Conservation (phyloP, 2,113 vertebrate species). For the Carassius gibelio region DNA sequence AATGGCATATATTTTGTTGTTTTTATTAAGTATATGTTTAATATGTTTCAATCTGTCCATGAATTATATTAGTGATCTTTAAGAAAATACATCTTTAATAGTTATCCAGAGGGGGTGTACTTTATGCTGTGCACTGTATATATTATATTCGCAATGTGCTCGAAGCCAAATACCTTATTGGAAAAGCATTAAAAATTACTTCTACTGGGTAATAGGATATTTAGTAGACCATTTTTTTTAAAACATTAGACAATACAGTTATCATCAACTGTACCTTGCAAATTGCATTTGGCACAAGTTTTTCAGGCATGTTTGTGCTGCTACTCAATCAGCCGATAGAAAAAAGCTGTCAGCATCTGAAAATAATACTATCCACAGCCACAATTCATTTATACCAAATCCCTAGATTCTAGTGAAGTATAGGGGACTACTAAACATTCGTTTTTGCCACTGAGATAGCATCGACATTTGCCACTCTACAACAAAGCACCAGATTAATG, state of each 20-base stretch:
- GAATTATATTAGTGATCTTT: too few relatives aligned
- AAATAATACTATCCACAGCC: neutral
- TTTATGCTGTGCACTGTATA: neutral
- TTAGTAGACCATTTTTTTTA: neutral
- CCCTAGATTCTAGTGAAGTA: neutral
- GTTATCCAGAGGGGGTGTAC: too few relatives aligned
- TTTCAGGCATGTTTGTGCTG: neutral
- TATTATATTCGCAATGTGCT: neutral
- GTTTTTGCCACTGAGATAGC: neutral
- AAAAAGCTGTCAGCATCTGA: neutral
- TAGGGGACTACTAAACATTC: neutral
- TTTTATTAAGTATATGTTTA: too few relatives aligned
- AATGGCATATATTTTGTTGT: too few relatives aligned
- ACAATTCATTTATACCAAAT: neutral
- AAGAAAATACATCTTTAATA: too few relatives aligned
- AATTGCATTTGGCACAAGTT: neutral
- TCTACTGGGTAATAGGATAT: neutral
- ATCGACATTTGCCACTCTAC: neutral
- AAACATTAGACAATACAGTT: neutral
- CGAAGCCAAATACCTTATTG: neutral
- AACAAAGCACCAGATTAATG: neutral
- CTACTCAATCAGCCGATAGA: neutral
- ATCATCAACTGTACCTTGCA: neutral
- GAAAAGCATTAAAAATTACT: neutral
- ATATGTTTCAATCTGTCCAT: too few relatives aligned